These are phyloP conservation scores for Spatula clypeata DNA, from an alignment of 2,797 vertebrate genomes.

Conservation along the genomic window DNA sequence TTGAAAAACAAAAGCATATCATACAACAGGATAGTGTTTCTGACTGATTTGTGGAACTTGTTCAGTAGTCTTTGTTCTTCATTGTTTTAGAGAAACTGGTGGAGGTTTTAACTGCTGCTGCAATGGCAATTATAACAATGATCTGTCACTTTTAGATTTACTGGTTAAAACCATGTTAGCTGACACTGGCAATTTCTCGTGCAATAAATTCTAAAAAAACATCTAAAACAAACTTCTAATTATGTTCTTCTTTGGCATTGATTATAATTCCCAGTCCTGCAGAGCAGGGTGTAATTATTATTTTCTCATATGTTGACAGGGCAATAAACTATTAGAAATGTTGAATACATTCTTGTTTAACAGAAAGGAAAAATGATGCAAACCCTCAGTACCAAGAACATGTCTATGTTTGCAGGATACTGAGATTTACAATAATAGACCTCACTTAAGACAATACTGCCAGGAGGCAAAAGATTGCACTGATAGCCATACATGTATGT, in stretches of 20 bases:
- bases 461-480: neutral
- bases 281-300: constrained; percentile 62
- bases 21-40: neutral
- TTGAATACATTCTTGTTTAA: neutral
- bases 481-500: neutral
- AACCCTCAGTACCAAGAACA: neutral
- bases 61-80: neutral
- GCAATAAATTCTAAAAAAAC: constrained; percentile 6
- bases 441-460: neutral
- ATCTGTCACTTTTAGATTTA: neutral
- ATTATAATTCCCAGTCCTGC: constrained; percentile 63
- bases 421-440: neutral
- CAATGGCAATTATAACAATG: neutral
- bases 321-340: constrained; percentile 44
- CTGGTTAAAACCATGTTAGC: neutral
- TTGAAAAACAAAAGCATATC: neutral
- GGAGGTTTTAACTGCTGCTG: neutral
- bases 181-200: constrained; percentile 17
- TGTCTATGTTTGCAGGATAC: fast-evolving
- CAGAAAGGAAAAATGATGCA: neutral
- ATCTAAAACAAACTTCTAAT: constrained; percentile 57
- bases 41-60: neutral
- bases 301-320: constrained; percentile 37
- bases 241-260: constrained; percentile 44
- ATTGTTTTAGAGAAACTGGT: neutral